Conservation (phyloP, 2,113 vertebrate genomes). For the Archocentrus centrarchus region DNA sequence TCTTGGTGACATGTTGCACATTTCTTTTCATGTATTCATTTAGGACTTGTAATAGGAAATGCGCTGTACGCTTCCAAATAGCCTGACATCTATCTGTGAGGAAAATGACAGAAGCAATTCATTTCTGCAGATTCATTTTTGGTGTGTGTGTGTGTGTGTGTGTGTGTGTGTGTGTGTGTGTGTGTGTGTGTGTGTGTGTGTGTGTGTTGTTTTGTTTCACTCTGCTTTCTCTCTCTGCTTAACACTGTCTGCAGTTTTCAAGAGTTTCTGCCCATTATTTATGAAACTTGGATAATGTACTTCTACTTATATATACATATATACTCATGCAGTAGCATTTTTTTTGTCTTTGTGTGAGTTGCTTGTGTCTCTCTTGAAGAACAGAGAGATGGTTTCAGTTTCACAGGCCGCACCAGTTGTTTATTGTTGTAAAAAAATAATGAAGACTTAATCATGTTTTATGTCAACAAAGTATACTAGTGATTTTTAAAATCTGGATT, state of each 20-base stretch:
- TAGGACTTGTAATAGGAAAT: neutral
- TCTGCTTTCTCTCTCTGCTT: neutral
- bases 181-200: no score
- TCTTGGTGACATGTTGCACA: neutral
- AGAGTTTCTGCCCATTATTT: neutral
- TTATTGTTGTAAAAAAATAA: no score
- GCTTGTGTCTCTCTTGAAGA: neutral
- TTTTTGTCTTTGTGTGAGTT: neutral
- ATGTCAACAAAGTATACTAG: neutral
- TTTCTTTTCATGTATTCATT: neutral
- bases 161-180: no score
- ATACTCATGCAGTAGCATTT: neutral
- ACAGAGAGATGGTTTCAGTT: neutral
- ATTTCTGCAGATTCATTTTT: neutral
- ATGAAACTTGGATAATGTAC: neutral
- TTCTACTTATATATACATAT: no score
- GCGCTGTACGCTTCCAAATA: neutral
- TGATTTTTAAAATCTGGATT: neutral
- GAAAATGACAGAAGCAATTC: neutral
- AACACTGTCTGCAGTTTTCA: neutral
- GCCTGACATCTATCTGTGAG: neutral
- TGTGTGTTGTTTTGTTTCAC: no score
- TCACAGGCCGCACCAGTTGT: neutral
- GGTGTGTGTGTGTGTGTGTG: neutral
- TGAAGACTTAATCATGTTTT: neutral